These are phyloP conservation scores for Paedocypris sp. DNA, from an alignment of 2,113 vertebrate species.

Conservation along the genomic window DNA sequence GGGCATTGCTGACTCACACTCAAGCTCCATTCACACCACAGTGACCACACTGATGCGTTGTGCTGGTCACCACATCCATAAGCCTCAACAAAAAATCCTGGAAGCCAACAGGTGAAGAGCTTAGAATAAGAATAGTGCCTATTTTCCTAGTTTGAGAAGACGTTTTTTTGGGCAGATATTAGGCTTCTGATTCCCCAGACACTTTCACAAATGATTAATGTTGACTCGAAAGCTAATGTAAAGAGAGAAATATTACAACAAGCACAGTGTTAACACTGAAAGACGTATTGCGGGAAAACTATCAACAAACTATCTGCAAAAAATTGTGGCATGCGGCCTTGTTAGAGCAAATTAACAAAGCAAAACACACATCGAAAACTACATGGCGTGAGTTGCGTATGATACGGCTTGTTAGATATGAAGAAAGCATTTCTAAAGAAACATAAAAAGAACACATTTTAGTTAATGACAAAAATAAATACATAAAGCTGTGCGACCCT, in stretches of 20 bases:
- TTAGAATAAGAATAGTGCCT: background rate
- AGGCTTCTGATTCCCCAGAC: slow-evolving; percentile 3
- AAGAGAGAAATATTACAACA: background rate
- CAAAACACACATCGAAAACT: no score
- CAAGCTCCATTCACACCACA: background rate
- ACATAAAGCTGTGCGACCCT: no score
- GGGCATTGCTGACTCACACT: slow-evolving; percentile 24
- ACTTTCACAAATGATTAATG: slow-evolving; percentile 14
- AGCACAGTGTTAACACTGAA: no score
- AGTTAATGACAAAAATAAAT: no score
- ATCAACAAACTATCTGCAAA: no score
- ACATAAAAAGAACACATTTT: no score
- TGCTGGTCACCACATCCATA: background rate
- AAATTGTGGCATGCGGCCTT: no score
- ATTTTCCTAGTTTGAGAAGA: background rate
- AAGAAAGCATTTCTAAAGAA: no score
- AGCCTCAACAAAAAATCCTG: background rate
- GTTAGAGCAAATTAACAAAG: no score
- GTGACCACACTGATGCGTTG: background rate
- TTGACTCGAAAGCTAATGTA: background rate
- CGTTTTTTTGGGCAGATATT: background rate
- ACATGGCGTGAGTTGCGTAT: no score
- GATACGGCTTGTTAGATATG: no score
- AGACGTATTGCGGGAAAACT: no score
- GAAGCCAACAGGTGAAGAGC: background rate